A percentile compares a stretch with the other conserved stretches of the same genome.
These are phyloP conservation scores for Premnoplex brunnescens DNA, from an alignment of 2,797 vertebrate species.

Conservation along the genomic window DNA sequence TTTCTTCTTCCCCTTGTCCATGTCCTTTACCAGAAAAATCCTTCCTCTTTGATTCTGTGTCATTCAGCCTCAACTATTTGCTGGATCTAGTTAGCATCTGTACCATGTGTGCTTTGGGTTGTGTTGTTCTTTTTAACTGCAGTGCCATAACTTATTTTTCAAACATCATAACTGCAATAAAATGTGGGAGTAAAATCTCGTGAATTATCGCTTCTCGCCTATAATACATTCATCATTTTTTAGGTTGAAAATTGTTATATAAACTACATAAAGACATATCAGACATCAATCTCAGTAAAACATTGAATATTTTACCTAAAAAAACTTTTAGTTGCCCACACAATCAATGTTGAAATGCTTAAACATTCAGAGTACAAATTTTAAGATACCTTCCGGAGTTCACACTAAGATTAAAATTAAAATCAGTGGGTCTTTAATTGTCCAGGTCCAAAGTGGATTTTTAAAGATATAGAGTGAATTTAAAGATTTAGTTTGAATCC, in stretches of 20 bases:
- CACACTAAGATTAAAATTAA: not conserved
- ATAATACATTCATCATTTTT: not conserved
- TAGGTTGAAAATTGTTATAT: not conserved
- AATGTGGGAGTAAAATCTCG: not conserved
- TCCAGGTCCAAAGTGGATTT: not conserved
- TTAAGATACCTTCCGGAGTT: not conserved
- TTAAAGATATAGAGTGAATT: not conserved
- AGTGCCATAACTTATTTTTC: not conserved
- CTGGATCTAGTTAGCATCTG: not conserved
- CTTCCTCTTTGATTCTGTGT: not conserved
- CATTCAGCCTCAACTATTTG: not conserved
- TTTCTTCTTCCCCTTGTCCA: not conserved
- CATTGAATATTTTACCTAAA: not conserved
- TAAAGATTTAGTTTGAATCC: not conserved
- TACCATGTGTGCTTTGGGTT: not conserved
- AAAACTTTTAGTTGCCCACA: not conserved
- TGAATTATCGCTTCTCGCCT: not conserved
- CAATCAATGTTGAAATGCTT: not conserved
- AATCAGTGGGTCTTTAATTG: not conserved
- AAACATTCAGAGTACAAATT: not conserved
- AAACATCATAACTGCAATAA: not conserved
- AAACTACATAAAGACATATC: not conserved
- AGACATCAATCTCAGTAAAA: not conserved
- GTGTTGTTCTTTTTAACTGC: not conserved
- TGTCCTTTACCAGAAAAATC: not conserved